A percentile compares a stretch with the other conserved stretches of the same genome.
These are phyloP conservation scores for Danionella dracula DNA, from an alignment of 2,797 vertebrate genomes.

Conservation along the genomic window DNA sequence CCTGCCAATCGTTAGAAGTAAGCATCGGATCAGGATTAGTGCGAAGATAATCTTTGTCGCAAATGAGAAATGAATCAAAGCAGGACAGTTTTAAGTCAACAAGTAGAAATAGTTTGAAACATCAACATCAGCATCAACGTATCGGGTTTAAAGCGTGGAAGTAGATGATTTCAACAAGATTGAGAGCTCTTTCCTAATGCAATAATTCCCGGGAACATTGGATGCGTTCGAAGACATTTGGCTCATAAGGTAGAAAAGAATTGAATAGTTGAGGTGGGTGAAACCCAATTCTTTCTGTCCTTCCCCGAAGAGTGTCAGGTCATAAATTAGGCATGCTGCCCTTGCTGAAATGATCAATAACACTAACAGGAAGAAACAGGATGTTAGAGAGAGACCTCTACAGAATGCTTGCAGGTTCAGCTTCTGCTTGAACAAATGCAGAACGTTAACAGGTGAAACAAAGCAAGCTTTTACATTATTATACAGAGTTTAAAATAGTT, in stretches of 20 bases:
- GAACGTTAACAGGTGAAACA: background rate
- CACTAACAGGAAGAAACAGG: background rate
- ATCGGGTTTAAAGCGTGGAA: too few species aligned
- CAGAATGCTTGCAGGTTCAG: background rate
- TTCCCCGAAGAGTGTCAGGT: conserved; percentile 30
- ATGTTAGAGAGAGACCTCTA: background rate
- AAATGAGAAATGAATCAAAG: too few species aligned
- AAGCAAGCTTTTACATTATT: background rate
- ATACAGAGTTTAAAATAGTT: background rate
- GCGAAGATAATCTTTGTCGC: too few species aligned
- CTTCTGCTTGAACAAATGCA: background rate
- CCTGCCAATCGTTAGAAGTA: too few species aligned
- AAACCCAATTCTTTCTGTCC: conserved; percentile 24
- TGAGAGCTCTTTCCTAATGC: too few species aligned
- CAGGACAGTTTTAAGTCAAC: too few species aligned
- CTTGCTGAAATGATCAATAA: conserved; percentile 25
- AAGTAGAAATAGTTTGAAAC: too few species aligned
- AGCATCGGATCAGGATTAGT: too few species aligned
- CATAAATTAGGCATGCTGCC: conserved; percentile 39
- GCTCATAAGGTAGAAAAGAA: background rate
- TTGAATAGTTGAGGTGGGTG: background rate
- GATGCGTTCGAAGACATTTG: background rate
- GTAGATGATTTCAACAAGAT: too few species aligned
- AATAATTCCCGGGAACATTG: background rate
- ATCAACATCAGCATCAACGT: too few species aligned